Evolutionary conservation across 2,888 invertebrate species (phyloP), one percentile per base, ranked within the genome.

Genomic region (Volucella bombylans): DNA sequence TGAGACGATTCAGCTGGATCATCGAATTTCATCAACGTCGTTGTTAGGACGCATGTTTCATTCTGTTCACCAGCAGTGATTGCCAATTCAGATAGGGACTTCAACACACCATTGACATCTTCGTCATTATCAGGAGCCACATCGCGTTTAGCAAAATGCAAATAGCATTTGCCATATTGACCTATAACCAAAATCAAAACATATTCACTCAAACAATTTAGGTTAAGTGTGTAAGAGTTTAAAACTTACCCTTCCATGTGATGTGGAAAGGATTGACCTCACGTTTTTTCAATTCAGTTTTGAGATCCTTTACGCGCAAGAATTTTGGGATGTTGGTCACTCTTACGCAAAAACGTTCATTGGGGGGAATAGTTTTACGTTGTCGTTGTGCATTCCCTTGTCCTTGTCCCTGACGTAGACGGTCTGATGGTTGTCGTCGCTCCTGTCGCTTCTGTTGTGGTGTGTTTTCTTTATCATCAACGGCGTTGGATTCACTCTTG

Each of bases 201-300:
- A 50, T 23, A 18, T 8, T 50, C 12, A 38, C 14, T 39, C 50
- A 3, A 31, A 59, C 41, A 11, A 18, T 15, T 11, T 10, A 39
- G 15, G 49, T 50, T 65, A 14, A 87, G 15, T 18, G 15, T 23
- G 12, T 88, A 86, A 9, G n/a, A 38, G 1, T 54, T 49, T 54
- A 31, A 52, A 41, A 71, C 87, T 64, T 89, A 91, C 92, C 94
- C 92, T 94, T 94, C 96, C 96, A 96, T 69, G 95, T 94, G 91
- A 96, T 96, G 86, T 95, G 94, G 87, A 94, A 94, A 6, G 96
- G 96, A 89, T 95, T 95, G 73, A 96, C 95, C 57, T 95, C 95
- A 87, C 95, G 94, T 88, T 95, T 95, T 52, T 93, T 93, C 43
- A 96, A 91, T 45, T 95, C 96, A 64, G 94, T 93, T 89, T 96